Percentiles rank a stretch among this genome's conserved stretches.
phyloP scores from a whole-genome alignment of 2,888 invertebrate genomes.

The Limnephilus rhombicus region DNA sequence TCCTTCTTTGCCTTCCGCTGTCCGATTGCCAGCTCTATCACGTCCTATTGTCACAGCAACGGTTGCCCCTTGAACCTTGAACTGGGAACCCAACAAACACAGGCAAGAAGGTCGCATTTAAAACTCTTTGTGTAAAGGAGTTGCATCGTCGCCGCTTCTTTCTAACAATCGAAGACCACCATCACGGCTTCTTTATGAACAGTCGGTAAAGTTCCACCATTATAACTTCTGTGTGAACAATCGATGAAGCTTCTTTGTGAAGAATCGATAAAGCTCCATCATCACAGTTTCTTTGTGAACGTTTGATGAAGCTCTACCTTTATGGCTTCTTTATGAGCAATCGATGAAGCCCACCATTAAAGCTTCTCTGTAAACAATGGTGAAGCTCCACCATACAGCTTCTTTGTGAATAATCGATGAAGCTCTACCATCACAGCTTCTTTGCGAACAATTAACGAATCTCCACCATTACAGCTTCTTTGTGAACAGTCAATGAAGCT shows the following conservation, averaged over 20 bases:
- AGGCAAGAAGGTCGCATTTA: background rate
- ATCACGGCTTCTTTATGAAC: background rate
- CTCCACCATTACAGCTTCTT: background rate
- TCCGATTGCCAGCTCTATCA: background rate
- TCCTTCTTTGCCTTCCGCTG: background rate
- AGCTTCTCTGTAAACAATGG: background rate
- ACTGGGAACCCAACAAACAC: background rate
- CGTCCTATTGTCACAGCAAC: background rate
- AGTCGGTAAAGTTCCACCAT: background rate
- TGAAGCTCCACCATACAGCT: background rate
- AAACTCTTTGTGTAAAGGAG: background rate
- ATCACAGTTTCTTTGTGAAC: background rate
- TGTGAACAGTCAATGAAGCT: too few relatives aligned
- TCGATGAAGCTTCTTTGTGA: background rate
- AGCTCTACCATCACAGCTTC: too few relatives aligned
- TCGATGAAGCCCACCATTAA: background rate
- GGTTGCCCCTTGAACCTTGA: background rate
- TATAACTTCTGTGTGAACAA: background rate
- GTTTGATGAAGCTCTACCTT: background rate
- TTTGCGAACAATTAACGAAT: background rate
- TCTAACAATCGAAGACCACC: background rate
- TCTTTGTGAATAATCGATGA: too few relatives aligned
- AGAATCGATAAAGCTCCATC: background rate
- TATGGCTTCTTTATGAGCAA: background rate
- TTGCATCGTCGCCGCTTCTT: background rate